Base-by-base conservation (phyloP, 2,113 vertebrate genomes). In the Megaceryle torquata region DNA sequence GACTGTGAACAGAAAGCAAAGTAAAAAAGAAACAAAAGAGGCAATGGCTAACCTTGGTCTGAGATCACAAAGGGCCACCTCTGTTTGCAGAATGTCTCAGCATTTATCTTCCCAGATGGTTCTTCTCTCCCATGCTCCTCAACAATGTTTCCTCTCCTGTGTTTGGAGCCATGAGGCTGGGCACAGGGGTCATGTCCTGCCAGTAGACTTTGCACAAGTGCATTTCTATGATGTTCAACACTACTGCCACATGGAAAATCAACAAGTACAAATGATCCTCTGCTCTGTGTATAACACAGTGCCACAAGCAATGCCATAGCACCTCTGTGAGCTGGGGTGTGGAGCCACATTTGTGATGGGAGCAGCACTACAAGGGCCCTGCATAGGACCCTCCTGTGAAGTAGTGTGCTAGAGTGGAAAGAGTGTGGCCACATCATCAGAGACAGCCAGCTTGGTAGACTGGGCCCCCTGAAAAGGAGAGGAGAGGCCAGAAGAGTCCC, bases 401-500 rank as follows among this genome's bases (percentile, higher is more conserved):
- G 21, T 9, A 15, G 19, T 2, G 3, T 5, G 3, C 13, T 60
- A 60, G 31, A 39, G 37, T 8, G 13, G 37, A 28, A 29, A 41
- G 2, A 26, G 44, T 48, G 28, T 56, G 51, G 29, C 26, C 7
- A 2, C 25, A 26, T 5, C 64, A 28, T 6, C 14, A 80, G 35
- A 22, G 53, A 61, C 44, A 56, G 59, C 13, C 71, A 77, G 25
- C 56, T 41, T 44, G 28, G 50, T 4, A 86, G n/a, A 17, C 33
- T 2, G 1, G 31, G 37, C 25, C 39, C 4, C 26, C 26, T 44
- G 5, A 31, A 92, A 89, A 33, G 43, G 50, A 81, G 44, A 33
- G 43, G 50, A 82, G 48, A 72, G 46, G 92, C 95, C 95, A 97
- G 92, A 83, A 95, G 81, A 97, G 86, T 43, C 72, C 63, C 82